phyloP scores from a whole-genome alignment of 30 jellyfish, hydroid and myxozoan species.

The Cassiopea xamachana region DNA sequence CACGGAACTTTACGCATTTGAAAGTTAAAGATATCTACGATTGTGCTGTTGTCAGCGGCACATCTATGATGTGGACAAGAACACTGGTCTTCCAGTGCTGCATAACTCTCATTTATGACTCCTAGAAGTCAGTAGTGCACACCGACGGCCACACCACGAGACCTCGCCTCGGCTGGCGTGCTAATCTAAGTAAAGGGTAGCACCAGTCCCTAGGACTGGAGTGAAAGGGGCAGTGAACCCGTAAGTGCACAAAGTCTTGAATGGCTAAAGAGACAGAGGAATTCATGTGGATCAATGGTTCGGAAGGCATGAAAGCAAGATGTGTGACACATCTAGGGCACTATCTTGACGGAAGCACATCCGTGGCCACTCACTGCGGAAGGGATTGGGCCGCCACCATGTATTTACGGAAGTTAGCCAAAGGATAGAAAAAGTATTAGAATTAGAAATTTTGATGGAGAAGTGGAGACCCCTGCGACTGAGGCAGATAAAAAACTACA shows the following conservation, averaged over 20 bases:
- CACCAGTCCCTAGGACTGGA: neutral
- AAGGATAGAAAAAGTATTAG: neutral
- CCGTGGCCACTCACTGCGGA: conserved; percentile 19
- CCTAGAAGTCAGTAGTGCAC: conserved; percentile 5
- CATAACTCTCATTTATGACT: neutral
- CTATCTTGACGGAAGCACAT: neutral
- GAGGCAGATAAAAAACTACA: conserved; percentile 1
- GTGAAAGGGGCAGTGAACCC: conserved; percentile 11
- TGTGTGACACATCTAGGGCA: conserved; percentile 22
- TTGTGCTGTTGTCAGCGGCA: too few relatives aligned
- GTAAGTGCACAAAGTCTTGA: conserved; percentile 12
- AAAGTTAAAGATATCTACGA: too few relatives aligned
- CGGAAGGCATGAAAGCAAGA: conserved; percentile 19
- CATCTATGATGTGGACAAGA: neutral
- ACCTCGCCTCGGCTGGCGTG: conserved; percentile 20
- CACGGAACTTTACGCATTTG: too few relatives aligned
- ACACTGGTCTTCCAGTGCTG: neutral
- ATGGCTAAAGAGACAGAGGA: conserved; percentile 18
- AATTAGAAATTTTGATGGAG: neutral
- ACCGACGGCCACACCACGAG: conserved; percentile 11
- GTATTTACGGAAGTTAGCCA: neutral
- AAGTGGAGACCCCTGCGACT: conserved; percentile 24
- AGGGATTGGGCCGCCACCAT: conserved; percentile 34
- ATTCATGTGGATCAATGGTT: conserved; percentile 1
- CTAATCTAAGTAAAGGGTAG: conserved; percentile 12